Conservation (phyloP, 1,140 invertebrate species). For the Dinoponera quadriceps region DNA sequence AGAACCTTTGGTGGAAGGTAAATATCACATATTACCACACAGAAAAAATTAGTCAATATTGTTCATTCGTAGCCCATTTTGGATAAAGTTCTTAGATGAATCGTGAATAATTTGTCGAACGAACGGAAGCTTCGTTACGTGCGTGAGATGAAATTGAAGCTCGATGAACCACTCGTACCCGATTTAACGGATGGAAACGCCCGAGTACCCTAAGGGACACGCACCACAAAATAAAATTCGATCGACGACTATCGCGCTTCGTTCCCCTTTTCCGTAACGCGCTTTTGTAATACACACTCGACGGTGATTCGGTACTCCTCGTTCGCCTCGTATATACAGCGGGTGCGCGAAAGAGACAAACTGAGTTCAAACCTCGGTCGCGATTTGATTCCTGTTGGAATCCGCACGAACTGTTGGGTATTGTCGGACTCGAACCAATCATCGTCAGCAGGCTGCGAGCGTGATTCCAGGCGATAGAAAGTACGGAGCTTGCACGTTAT, state of each 20-base stretch:
- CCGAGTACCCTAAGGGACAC: too few species aligned
- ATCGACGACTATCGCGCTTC: neutral
- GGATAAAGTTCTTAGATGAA: too few species aligned
- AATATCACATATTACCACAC: too few species aligned
- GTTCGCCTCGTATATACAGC: neutral
- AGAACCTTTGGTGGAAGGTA: too few species aligned
- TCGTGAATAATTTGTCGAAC: too few species aligned
- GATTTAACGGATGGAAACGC: too few species aligned
- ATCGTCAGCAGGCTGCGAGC: slow-evolving; percentile 50
- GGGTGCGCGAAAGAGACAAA: slow-evolving; percentile 20
- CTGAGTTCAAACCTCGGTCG: slow-evolving; percentile 28
- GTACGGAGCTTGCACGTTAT: slow-evolving; percentile 47
- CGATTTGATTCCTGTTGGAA: slow-evolving; percentile 46
- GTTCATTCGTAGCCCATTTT: too few species aligned
- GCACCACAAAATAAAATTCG: slow-evolving; percentile 9
- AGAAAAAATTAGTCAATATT: too few species aligned
- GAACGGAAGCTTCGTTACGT: too few species aligned
- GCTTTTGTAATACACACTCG: neutral
- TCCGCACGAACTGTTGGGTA: slow-evolving; percentile 42
- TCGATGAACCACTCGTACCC: too few species aligned
- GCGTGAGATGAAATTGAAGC: too few species aligned
- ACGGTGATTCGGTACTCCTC: neutral
- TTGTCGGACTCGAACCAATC: slow-evolving; percentile 55
- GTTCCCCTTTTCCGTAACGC: neutral
- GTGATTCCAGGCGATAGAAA: slow-evolving; percentile 55